Evolutionary conservation across 2,797 vertebrate genomes (phyloP).

Genomic region (Acipenser ruthenus): DNA sequence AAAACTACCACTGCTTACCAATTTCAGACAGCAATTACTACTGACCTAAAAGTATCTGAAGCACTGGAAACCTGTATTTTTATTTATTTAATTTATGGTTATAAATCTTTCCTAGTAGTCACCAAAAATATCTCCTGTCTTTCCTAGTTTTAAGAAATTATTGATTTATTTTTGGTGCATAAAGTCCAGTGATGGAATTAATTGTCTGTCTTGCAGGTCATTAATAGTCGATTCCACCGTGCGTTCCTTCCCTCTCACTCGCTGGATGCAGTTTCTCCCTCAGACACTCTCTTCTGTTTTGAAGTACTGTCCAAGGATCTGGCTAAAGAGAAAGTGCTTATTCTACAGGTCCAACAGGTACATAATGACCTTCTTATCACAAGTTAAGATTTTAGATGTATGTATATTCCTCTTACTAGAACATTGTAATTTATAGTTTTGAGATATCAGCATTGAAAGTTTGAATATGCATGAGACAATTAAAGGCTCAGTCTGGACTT

Average conservation of each 20-base stretch:
- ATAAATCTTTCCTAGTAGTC: not conserved
- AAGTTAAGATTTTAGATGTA: no score
- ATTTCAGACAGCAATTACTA: not conserved
- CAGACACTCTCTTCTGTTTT: constrained; percentile 86
- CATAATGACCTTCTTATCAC: no score
- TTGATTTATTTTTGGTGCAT: not conserved
- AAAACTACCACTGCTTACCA: not conserved
- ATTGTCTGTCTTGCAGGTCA: constrained; percentile 55
- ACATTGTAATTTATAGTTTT: no score
- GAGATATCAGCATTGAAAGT: no score
- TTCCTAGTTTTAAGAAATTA: not conserved
- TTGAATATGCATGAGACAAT: no score
- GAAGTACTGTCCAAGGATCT: constrained; percentile 87
- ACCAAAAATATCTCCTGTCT: not conserved
- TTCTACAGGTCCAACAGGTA: constrained; percentile 91
- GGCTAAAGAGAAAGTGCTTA: constrained; percentile 83
- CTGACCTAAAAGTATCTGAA: not conserved
- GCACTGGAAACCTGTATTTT: not conserved
- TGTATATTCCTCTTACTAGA: no score
- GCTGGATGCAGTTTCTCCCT: constrained; percentile 75
- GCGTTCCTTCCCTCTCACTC: constrained; percentile 79
- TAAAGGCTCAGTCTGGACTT: no score
- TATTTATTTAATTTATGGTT: no score
- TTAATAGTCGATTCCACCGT: constrained; percentile 80
- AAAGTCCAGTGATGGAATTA: not conserved